Conservation (phyloP, 2,888 invertebrate species). For the Catonia carolina region DNA sequence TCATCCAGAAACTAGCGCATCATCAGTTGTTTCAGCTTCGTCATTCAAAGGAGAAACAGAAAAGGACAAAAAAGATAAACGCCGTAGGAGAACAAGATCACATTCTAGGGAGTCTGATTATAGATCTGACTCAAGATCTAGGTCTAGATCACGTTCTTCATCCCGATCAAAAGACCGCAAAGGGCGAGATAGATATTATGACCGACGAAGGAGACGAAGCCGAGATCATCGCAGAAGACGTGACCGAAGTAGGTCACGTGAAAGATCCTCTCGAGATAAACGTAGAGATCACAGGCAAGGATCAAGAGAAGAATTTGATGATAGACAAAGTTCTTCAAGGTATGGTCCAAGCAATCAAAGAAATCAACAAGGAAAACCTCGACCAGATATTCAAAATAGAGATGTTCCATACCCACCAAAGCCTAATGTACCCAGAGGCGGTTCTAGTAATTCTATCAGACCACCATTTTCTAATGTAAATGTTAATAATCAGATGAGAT, state of each 20-base stretch:
- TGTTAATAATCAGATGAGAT: too few relatives aligned
- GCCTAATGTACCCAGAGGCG: too few relatives aligned
- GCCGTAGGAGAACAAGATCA: slow-evolving; percentile 47
- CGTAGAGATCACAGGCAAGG: slow-evolving; percentile 19
- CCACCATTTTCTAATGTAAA: too few relatives aligned
- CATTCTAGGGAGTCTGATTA: slow-evolving; percentile 36
- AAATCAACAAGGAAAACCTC: too few relatives aligned
- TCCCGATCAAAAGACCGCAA: slow-evolving; percentile 48
- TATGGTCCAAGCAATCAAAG: too few relatives aligned
- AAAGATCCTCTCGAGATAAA: slow-evolving; percentile 30
- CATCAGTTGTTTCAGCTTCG: background rate
- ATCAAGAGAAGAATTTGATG: too few relatives aligned
- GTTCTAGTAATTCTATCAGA: too few relatives aligned
- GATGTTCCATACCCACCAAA: too few relatives aligned
- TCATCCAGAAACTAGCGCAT: background rate
- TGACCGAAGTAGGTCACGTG: slow-evolving; percentile 43
- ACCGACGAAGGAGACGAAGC: slow-evolving; percentile 44
- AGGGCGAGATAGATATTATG: slow-evolving; percentile 45
- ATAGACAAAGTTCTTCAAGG: too few relatives aligned
- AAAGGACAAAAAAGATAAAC: slow-evolving; percentile 22
- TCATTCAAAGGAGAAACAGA: slow-evolving; percentile 38
- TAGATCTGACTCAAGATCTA: slow-evolving; percentile 32
- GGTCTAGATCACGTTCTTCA: slow-evolving; percentile 31
- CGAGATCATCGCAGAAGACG: slow-evolving; percentile 39
- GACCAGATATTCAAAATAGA: too few relatives aligned